A percentile compares a stretch with the other conserved stretches of the same genome.
These are phyloP conservation scores for Andrena minutula DNA, from an alignment of 2,888 invertebrate genomes.

Conservation along the genomic window DNA sequence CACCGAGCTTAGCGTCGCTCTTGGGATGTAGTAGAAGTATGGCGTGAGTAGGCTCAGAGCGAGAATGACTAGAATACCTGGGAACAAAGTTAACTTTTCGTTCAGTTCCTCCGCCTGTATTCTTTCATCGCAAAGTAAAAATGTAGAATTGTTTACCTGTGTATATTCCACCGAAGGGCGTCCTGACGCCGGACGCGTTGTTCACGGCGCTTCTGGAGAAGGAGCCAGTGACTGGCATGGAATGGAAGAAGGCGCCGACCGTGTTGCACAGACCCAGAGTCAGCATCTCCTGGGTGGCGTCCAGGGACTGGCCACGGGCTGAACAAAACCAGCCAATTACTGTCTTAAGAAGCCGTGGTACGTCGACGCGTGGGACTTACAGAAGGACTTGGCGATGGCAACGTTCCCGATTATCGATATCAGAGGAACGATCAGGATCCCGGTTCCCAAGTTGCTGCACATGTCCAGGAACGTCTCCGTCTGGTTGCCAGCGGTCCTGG, in stretches of 20 bases:
- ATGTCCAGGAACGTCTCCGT: constrained; percentile 87
- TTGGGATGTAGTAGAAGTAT: constrained; percentile 91
- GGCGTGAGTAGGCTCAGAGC: constrained; percentile 91
- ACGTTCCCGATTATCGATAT: constrained; percentile 92
- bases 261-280: constrained; percentile 92
- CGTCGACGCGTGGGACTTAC: constrained; percentile 85
- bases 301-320: constrained; percentile 90
- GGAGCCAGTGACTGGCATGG: constrained; percentile 92
- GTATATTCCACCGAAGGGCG: constrained; percentile 91
- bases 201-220: constrained; percentile 92
- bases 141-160: constrained; percentile 86
- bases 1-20: constrained; percentile 89
- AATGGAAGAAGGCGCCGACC: constrained; percentile 91
- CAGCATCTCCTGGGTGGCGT: constrained; percentile 93
- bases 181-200: constrained; percentile 92
- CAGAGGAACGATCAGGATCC: constrained; percentile 90
- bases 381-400: constrained; percentile 94
- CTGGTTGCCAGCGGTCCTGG: constrained; percentile 85
- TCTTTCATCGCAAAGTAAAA: not conserved
- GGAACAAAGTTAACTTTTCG: constrained; percentile 44
- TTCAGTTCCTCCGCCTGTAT: not conserved
- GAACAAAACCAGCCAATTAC: constrained; percentile 43
- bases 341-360: not conserved
- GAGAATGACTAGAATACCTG: constrained; percentile 90
- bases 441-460: constrained; percentile 88